Base-by-base conservation (phyloP, 2,888 invertebrate species). In the Ectropis crepuscularia region DNA sequence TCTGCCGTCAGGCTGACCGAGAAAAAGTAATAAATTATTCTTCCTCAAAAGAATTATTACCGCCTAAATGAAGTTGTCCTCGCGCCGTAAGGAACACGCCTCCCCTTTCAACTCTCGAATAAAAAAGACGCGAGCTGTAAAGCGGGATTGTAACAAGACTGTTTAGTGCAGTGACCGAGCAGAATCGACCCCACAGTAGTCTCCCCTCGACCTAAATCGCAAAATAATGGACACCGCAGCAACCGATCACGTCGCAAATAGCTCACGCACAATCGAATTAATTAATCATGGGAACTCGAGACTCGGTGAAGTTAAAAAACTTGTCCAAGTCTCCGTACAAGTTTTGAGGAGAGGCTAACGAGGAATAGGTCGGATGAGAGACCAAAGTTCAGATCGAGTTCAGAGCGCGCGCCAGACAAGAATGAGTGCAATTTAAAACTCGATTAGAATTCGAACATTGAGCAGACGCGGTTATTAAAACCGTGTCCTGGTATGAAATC, bases 371-470 rank as follows among this genome's bases (percentile, higher is more conserved):
- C 81, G 78, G 77, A 85, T 81, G 83, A 82, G 82, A 86, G 86
- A 88, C 82, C 90, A 89, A 90, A 90, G 88, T 90, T 91, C 84
- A 87, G 72, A 72, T 76, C 75, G 74, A 79, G 81, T 65, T 65
- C 57, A 63, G 75, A 82, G 80, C 80, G 80, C 84, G 82, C 85
- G 86, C 81, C 85, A 88, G 87, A 89, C 87, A 88, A 89, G 90
- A 92, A 92, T 91, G 86, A 86, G 87, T 90, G 90, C 91, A 92
- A 92, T 92, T 92, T 91, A 92, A 91, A 92, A 92, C 86, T 92
- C 90, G 90, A 92, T 92, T 91, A 90, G 87, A 90, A 91, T 91
- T 90, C 83, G 87, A 89, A 87, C 83, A 89, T 87, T 85, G 86
- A 84, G 78, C 80, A 75, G 81, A 77, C 78, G 82, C 75, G 83